Evolutionary conservation across 2,888 invertebrate species (phyloP).

Genomic region (Arenicola marina): DNA sequence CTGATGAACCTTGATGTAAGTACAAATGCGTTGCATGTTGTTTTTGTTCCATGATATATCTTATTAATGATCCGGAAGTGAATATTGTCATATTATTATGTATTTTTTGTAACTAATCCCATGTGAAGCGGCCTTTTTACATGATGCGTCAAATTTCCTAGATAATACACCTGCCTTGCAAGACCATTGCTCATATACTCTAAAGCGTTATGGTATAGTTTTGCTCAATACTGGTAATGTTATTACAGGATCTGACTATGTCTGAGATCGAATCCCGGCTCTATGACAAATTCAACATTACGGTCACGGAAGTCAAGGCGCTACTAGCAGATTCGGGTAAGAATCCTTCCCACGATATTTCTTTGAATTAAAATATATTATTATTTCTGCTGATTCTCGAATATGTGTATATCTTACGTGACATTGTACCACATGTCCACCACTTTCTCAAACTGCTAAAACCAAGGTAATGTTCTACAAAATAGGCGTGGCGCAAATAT

Average conservation of each 20-base stretch:
- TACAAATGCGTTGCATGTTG: neutral
- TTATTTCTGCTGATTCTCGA: too few species aligned
- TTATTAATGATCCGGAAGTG: neutral
- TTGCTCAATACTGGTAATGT: neutral
- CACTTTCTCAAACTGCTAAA: too few species aligned
- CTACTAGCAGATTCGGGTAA: slow-evolving; percentile 67
- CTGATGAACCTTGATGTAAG: slow-evolving; percentile 67
- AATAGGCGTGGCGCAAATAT: too few species aligned
- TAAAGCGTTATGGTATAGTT: neutral
- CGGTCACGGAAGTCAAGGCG: slow-evolving; percentile 73
- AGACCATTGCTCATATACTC: neutral
- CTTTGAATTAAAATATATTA: neutral
- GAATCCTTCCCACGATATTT: slow-evolving; percentile 1
- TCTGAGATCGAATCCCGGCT: slow-evolving; percentile 81
- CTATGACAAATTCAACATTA: slow-evolving; percentile 76
- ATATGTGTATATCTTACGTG: too few species aligned
- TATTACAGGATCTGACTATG: slow-evolving; percentile 70
- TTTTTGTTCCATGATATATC: neutral
- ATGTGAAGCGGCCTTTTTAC: too few species aligned
- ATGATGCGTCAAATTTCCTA: neutral
- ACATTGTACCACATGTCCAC: too few species aligned
- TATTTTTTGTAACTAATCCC: too few species aligned
- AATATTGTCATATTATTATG: too few species aligned
- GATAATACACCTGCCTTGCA: neutral
- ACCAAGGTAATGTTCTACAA: too few species aligned